phyloP scores from a whole-genome alignment of 2,797 vertebrate species.

The Coregonus ussuriensis region DNA sequence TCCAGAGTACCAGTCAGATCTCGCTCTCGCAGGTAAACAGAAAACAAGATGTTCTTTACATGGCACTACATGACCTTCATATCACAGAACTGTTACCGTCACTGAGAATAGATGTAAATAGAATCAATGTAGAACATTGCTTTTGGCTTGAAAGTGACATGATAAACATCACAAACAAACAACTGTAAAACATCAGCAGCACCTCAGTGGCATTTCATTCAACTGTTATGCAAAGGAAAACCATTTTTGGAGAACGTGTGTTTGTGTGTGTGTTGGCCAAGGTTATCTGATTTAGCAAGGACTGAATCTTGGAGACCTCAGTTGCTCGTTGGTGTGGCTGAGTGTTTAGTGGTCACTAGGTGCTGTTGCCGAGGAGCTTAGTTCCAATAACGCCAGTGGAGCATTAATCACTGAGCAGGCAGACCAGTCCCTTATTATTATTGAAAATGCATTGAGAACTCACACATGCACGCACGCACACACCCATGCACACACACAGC shows the following conservation, averaged over 20 bases:
- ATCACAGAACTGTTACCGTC: too few species aligned
- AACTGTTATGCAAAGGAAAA: neutral
- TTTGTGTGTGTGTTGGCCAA: conserved; percentile 12
- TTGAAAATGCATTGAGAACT: neutral
- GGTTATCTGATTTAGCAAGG: conserved; percentile 16
- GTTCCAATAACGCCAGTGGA: conserved; percentile 39
- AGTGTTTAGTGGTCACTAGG: conserved; percentile 16
- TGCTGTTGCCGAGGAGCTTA: conserved; percentile 18
- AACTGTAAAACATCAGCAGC: too few species aligned
- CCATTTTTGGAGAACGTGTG: neutral
- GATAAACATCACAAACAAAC: too few species aligned
- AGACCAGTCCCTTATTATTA: neutral
- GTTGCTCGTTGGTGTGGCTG: neutral
- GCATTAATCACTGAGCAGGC: conserved; percentile 47
- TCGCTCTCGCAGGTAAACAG: too few species aligned
- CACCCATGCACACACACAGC: neutral
- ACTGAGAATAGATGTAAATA: too few species aligned
- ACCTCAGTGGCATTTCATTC: too few species aligned
- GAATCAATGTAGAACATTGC: too few species aligned
- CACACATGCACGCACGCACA: neutral
- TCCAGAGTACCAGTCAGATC: too few species aligned
- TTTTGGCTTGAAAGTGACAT: too few species aligned
- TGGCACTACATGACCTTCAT: too few species aligned
- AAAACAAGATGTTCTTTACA: too few species aligned
- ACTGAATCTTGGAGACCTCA: conserved; percentile 30